Conservation (phyloP, 2,113 vertebrate genomes). For the Ibidorhyncha struthersii region DNA sequence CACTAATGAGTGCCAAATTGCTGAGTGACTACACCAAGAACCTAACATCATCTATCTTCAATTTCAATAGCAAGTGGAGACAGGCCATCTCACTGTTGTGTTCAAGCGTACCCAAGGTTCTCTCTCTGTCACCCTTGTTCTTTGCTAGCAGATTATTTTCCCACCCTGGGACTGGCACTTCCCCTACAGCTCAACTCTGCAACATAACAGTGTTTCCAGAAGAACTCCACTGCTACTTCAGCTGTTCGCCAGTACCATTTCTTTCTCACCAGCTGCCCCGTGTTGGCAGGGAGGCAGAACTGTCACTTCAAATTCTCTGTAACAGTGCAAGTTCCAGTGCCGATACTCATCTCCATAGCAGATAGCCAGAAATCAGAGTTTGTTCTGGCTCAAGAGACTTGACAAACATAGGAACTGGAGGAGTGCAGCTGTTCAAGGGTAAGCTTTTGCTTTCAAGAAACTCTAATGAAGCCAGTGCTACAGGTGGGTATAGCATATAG, state of each 20-base stretch:
- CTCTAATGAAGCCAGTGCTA: background rate
- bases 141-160: background rate
- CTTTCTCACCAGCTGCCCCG: background rate
- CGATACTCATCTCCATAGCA: background rate
- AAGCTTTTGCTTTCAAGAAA: background rate
- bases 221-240: conserved; percentile 44
- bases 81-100: background rate
- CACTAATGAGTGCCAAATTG: background rate
- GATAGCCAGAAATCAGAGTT: background rate
- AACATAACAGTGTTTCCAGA: background rate
- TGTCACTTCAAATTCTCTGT: background rate
- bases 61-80: background rate
- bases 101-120: background rate
- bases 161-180: background rate
- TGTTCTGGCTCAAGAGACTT: background rate
- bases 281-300: background rate
- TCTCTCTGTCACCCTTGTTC: background rate
- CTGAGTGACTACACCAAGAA: background rate
- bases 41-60: background rate
- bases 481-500: background rate
- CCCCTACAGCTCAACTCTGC: background rate
- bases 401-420: background rate
- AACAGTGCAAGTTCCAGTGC: background rate
- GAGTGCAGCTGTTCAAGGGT: background rate
- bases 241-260: background rate